Base-by-base conservation (phyloP, 2,113 vertebrate genomes). In the Scalopus aquaticus region DNA sequence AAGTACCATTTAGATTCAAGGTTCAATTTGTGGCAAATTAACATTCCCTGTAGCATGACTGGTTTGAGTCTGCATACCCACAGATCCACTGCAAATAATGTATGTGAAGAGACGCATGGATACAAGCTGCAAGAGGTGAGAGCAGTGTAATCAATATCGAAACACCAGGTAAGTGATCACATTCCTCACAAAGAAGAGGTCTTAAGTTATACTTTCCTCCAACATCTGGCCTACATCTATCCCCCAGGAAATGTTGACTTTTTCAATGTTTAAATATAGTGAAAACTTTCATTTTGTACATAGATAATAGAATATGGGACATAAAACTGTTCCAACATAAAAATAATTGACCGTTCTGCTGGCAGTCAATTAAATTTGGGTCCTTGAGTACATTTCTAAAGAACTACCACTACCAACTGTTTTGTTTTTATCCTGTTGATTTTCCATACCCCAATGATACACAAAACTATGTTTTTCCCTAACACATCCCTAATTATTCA, bases 351-450 rank as follows among this genome's bases (percentile, higher is more conserved):
- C 92, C 87, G 95, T 92, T 39, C 35, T 72, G 35, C 80, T 91
- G 94, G 90, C 51, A 93, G 88, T 72, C 92, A 96, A 98, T 97
- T 97, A 97, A 98, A 97, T 97, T 92, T 96, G 88, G 94, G 95
- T 97, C 93, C 92, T 96, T 98, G 97, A 97, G 76, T 88, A 93
- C 88, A 95, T 96, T 98, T 97, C 97, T 97, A 98, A 98, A 98
- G 97, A 98, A 97, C 89, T 96, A 91, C 95, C 98, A 97, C 96
- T 96, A 97, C 93, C 96, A 87, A 95, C 94, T 95, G 94, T 96
- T 97, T 98, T 95, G 97, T 96, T 97, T 97, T 93, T 93, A 95
- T 82, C 84, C 97, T 96, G 89, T 97, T 97, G 81, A 91, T 98
- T 97, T 96, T 93, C 92, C 93, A 93, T 90, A 97, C 91, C 91